Evolutionary conservation across 1,140 invertebrate species (phyloP).

Genomic region (Pogonognathellus flavescens): DNA sequence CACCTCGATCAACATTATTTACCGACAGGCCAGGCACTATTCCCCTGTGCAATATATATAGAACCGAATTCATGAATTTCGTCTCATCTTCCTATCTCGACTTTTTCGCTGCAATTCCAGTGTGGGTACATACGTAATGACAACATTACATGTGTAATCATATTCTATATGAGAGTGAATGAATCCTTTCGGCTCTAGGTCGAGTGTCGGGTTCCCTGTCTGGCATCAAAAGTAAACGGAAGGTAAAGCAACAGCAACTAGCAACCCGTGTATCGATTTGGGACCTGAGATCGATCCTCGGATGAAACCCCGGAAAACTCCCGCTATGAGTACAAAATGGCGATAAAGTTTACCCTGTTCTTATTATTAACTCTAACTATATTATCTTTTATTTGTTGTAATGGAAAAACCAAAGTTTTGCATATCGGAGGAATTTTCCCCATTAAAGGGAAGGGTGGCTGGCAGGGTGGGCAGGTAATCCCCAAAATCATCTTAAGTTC

Average conservation of each 20-base stretch:
- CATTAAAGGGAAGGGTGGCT: constrained; percentile 93
- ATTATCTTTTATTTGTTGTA: constrained; percentile 30
- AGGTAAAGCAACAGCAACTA: background rate
- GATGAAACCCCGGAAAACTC: constrained; percentile 14
- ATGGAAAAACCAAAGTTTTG: constrained; percentile 70
- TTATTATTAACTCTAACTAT: constrained; percentile 37
- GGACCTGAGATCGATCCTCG: constrained; percentile 1
- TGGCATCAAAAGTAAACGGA: no score
- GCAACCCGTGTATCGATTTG: background rate
- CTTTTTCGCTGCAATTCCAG: no score
- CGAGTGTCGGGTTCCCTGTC: no score
- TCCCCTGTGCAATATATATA: no score
- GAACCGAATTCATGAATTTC: no score
- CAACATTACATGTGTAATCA: no score
- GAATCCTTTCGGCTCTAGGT: no score
- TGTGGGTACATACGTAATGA: no score
- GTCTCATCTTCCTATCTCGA: no score
- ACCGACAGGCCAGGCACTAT: no score
- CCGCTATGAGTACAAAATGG: constrained; percentile 47
- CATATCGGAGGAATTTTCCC: constrained; percentile 99
- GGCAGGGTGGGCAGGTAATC: constrained; percentile 89
- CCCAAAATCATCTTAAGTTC: background rate
- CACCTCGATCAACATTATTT: no score
- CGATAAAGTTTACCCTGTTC: constrained; percentile 7
- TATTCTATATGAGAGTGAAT: no score